Percentiles rank a stretch among this genome's conserved stretches.
phyloP scores from a whole-genome alignment of 2,113 vertebrate genomes.

The Aldabrachelys gigantea region DNA sequence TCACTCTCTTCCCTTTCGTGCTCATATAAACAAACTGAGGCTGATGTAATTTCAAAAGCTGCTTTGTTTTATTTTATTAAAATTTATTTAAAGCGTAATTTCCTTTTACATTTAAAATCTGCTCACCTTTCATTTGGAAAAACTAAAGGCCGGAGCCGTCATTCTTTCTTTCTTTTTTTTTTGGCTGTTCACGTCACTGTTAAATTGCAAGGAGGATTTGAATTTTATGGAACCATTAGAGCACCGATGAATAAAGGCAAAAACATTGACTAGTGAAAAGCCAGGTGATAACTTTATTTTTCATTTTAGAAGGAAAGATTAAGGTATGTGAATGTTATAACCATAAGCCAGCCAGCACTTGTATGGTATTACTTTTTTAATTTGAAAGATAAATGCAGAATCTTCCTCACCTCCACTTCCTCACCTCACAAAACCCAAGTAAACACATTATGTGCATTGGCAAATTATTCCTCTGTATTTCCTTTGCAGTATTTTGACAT shows the following conservation, averaged over 20 bases:
- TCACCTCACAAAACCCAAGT: neutral
- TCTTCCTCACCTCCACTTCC: neutral
- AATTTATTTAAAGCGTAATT: constrained; percentile 52
- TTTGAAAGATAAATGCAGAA: constrained; percentile 1
- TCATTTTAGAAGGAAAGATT: neutral
- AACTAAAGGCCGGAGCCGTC: constrained; percentile 16
- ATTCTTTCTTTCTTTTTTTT: neutral
- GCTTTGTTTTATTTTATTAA: constrained; percentile 49
- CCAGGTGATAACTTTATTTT: neutral
- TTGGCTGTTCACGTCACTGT: constrained; percentile 2
- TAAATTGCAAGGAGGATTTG: constrained; percentile 48
- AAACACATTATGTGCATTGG: neutral
- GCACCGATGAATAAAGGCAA: neutral
- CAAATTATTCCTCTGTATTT: neutral
- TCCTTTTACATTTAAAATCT: constrained; percentile 43
- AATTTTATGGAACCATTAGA: constrained; percentile 28
- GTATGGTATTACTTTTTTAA: neutral
- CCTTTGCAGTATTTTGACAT: neutral
- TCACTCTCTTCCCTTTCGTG: constrained; percentile 71
- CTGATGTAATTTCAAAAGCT: constrained; percentile 71
- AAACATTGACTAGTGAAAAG: neutral
- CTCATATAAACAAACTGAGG: constrained; percentile 71
- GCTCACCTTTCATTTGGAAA: constrained; percentile 13
- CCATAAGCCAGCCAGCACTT: neutral
- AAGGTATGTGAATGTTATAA: neutral